These are phyloP conservation scores for Pogonocichla stellata DNA, from an alignment of 2,113 vertebrate genomes.

Conservation along the genomic window DNA sequence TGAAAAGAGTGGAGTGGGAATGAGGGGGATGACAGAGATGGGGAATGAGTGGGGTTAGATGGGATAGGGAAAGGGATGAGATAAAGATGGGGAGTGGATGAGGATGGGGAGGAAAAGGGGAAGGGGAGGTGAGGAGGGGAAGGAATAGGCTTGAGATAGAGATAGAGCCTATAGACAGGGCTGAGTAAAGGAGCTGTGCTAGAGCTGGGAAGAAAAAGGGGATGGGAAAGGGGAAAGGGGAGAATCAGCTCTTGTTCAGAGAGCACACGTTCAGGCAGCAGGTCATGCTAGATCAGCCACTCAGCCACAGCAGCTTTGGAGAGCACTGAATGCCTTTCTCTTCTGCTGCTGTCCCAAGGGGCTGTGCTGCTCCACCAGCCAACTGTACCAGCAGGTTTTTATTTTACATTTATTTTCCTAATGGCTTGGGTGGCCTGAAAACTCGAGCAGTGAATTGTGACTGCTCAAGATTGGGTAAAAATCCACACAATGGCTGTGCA, in stretches of 20 bases:
- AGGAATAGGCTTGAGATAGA: not conserved
- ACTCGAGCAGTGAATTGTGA: constrained; percentile 34
- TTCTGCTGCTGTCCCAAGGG: not conserved
- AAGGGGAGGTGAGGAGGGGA: not conserved
- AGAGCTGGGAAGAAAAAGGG: not conserved
- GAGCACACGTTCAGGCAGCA: not conserved
- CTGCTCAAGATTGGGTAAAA: constrained; percentile 9
- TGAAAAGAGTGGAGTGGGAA: not conserved
- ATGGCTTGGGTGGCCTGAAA: constrained; percentile 36
- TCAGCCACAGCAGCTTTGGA: not conserved
- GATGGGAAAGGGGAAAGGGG: not conserved
- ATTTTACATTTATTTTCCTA: constrained; percentile 32
- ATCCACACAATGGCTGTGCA: not conserved
- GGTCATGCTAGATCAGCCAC: not conserved
- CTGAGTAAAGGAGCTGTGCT: not conserved
- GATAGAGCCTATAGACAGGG: not conserved
- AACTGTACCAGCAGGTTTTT: constrained; percentile 7
- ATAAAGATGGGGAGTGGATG: not conserved
- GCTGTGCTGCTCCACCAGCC: not conserved
- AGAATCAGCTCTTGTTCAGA: not conserved
- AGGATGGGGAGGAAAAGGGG: not conserved
- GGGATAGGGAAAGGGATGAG: not conserved
- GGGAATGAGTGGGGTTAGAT: not conserved
- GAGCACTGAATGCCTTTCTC: not conserved
- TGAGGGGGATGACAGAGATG: not conserved